phyloP scores from a whole-genome alignment of 2,888 invertebrate species.

The Chrysolina haemoptera region DNA sequence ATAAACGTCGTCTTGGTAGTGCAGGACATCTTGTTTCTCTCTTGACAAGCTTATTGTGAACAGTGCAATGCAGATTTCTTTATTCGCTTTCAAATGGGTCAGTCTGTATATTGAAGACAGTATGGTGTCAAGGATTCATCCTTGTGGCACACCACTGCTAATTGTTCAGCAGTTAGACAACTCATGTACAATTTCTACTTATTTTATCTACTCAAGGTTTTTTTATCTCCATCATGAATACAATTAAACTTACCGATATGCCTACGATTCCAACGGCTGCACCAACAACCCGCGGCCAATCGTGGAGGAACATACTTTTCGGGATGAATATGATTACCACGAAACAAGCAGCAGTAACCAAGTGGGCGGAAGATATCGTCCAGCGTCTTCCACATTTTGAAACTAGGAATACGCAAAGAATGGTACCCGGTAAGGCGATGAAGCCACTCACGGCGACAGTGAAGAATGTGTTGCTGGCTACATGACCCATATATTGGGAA shows the following conservation, averaged over 20 bases:
- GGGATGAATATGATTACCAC: slow-evolving; percentile 72
- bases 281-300: slow-evolving; percentile 74
- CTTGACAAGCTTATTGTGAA: too few species aligned
- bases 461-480: slow-evolving; percentile 73
- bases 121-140: too few species aligned
- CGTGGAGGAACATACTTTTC: slow-evolving; percentile 67
- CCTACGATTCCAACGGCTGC: slow-evolving; percentile 78
- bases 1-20: too few species aligned
- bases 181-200: too few species aligned
- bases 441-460: slow-evolving; percentile 73
- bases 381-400: slow-evolving; percentile 71
- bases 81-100: too few species aligned
- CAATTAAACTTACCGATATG: slow-evolving; percentile 72
- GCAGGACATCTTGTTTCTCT: too few species aligned
- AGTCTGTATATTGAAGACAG: too few species aligned
- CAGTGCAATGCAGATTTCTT: too few species aligned
- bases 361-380: slow-evolving; percentile 71
- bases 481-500: slow-evolving; percentile 74
- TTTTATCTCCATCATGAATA: neutral
- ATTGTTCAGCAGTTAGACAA: too few species aligned
- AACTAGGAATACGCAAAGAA: slow-evolving; percentile 72
- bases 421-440: slow-evolving; percentile 72
- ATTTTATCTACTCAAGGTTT: too few species aligned
- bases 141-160: too few species aligned
- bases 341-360: slow-evolving; percentile 71